Percentiles rank a stretch among this genome's conserved stretches.
Conservation (phyloP, 2,113 vertebrate species). For the Mohoua ochrocephala region DNA sequence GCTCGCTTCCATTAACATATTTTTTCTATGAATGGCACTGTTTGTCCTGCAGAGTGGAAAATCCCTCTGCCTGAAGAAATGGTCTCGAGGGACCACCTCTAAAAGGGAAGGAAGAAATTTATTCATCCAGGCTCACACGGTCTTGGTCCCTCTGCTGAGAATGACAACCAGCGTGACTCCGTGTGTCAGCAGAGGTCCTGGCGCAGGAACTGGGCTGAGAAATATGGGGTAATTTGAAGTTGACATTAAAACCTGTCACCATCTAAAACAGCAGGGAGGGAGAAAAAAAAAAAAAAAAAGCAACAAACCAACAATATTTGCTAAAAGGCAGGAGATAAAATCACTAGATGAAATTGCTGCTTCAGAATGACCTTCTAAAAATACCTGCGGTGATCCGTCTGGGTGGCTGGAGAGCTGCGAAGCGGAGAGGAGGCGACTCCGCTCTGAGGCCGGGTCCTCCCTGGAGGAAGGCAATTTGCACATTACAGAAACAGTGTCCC, state of each 20-base stretch:
- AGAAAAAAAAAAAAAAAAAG: background rate
- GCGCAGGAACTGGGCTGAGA: slow-evolving; percentile 16
- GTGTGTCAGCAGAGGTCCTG: background rate
- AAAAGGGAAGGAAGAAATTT: slow-evolving; percentile 16
- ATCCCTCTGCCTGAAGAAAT: slow-evolving; percentile 40
- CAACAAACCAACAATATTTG: slow-evolving; percentile 5
- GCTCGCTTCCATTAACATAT: slow-evolving; percentile 47
- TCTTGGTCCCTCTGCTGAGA: slow-evolving; percentile 29
- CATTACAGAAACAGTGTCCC: background rate
- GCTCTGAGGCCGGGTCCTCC: background rate
- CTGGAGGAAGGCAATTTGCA: slow-evolving; percentile 27
- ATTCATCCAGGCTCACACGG: background rate
- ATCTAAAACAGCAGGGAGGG: background rate
- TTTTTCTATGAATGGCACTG: slow-evolving; percentile 49
- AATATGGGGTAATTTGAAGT: slow-evolving; percentile 48
- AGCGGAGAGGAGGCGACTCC: background rate
- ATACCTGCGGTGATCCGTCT: slow-evolving; percentile 29
- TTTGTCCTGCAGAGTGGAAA: slow-evolving; percentile 52
- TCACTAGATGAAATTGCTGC: slow-evolving; percentile 24
- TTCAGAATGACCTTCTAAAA: slow-evolving; percentile 46
- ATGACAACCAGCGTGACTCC: background rate
- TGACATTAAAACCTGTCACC: slow-evolving; percentile 59
- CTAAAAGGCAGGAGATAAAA: slow-evolving; percentile 60
- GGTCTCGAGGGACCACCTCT: slow-evolving; percentile 7
- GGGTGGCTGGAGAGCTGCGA: background rate